A percentile compares a stretch with the other conserved stretches of the same genome.
Conservation (phyloP, 2,797 vertebrate genomes). For the Sylvia borin region DNA sequence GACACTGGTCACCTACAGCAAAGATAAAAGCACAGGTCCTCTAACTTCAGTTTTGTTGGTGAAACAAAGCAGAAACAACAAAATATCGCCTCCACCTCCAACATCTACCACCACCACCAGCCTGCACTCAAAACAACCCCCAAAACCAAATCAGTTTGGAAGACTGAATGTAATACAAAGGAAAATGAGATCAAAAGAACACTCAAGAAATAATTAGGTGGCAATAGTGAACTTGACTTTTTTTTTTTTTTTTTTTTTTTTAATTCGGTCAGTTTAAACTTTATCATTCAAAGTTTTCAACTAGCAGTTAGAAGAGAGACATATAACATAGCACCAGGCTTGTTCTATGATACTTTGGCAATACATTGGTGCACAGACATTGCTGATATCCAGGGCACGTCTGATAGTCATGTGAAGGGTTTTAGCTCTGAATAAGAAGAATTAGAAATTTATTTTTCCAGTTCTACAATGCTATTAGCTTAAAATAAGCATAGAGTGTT, state of each 20-base stretch:
- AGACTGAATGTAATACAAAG: background rate
- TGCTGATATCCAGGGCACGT: background rate
- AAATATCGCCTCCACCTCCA: background rate
- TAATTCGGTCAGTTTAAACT: background rate
- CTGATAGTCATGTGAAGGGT: background rate
- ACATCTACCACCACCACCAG: background rate
- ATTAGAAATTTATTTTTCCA: background rate
- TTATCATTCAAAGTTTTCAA: background rate
- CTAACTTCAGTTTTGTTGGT: background rate
- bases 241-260: background rate
- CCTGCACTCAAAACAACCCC: fast-evolving
- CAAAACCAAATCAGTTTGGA: background rate
- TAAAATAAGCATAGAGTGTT: background rate
- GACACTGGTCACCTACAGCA: background rate
- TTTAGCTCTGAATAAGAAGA: background rate
- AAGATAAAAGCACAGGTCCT: background rate
- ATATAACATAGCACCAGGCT: background rate
- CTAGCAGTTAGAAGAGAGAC: background rate
- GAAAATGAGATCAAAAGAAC: background rate
- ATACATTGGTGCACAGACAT: background rate
- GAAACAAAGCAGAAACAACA: background rate
- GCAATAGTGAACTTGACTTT: background rate
- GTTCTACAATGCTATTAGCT: background rate
- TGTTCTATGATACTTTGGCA: background rate
- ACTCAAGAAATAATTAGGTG: background rate